Base-by-base conservation (phyloP, 2,113 vertebrate species). In the Hassar affinis region DNA sequence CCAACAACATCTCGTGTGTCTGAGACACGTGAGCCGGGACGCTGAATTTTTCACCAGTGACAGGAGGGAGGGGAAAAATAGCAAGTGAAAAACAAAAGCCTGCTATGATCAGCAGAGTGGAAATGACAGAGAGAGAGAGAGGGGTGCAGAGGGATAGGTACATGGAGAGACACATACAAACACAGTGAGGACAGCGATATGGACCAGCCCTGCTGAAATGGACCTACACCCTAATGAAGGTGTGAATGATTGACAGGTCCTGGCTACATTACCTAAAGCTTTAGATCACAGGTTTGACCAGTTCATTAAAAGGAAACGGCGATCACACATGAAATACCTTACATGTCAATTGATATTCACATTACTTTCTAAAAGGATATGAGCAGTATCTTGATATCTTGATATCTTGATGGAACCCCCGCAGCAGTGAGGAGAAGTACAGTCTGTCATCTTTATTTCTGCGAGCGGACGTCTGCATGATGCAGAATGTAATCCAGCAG, bases 31-130 rank as follows among this genome's bases (percentile, higher is more conserved):
- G 42, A 79, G 15, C 47, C 9, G 9, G 49, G n/a, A 47, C 14
- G 42, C 45, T 71, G 72, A 45, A 77, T 52, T 20, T 80, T 75
- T 87, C 61, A 49, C 68, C 30, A 33, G 12, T 33, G 52, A 57
- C 64, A 45, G 51, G 42, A 45, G 30, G 27, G 17, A 18, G 38
- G 17, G 12, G 38, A 42, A 14, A n/a, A 18, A 74, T 25, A 49
- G 47, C 68, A 38, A 74, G 61, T 49, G 74, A 56, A 20, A 82
- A 86, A 56, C 72, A 81, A 54, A 59, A 56, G 82, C 62, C 69
- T 71, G 52, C 66, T 38, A 20, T 14, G 77, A 74, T 27, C 52
- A 66, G 22, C 27, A 54, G 61, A 81, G 79, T 79, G 56, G 38
- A 85, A 80, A 79, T 64, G 83, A 71, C 68, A 45, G 38, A 42